These are phyloP conservation scores for Aleadryas rufinucha DNA, from an alignment of 2,113 vertebrate genomes.

Conservation along the genomic window DNA sequence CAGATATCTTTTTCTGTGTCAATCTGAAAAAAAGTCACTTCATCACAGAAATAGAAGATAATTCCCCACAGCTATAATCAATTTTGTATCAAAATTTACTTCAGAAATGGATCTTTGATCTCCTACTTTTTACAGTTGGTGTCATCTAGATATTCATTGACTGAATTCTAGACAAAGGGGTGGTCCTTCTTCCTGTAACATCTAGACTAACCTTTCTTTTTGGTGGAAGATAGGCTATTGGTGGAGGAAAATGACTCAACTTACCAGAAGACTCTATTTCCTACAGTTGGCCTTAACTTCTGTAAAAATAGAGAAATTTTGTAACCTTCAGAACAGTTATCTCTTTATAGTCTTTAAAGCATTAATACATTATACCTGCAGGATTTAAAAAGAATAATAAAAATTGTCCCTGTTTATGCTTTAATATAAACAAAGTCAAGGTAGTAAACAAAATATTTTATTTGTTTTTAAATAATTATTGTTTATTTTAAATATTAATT, in stretches of 20 bases:
- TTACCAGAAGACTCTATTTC: background rate
- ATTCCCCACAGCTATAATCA: background rate
- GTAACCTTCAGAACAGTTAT: background rate
- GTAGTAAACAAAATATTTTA: background rate
- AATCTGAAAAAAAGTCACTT: background rate
- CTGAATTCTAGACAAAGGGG: background rate
- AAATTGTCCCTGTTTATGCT: background rate
- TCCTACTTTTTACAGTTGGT: background rate
- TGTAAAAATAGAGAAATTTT: background rate
- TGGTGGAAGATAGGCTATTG: background rate
- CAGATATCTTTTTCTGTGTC: background rate
- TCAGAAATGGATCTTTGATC: background rate
- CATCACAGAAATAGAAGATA: background rate
- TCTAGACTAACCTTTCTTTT: background rate
- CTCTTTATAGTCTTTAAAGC: background rate
- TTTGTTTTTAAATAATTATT: background rate
- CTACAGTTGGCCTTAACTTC: background rate
- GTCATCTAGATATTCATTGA: background rate
- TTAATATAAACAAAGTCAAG: background rate
- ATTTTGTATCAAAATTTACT: background rate
- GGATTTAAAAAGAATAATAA: background rate
- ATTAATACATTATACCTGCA: background rate
- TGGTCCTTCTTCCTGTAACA: background rate
- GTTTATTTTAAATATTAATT: background rate
- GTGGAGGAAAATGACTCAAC: background rate